phyloP scores from a whole-genome alignment of 2,113 vertebrate species.

The Terrapene triunguis region DNA sequence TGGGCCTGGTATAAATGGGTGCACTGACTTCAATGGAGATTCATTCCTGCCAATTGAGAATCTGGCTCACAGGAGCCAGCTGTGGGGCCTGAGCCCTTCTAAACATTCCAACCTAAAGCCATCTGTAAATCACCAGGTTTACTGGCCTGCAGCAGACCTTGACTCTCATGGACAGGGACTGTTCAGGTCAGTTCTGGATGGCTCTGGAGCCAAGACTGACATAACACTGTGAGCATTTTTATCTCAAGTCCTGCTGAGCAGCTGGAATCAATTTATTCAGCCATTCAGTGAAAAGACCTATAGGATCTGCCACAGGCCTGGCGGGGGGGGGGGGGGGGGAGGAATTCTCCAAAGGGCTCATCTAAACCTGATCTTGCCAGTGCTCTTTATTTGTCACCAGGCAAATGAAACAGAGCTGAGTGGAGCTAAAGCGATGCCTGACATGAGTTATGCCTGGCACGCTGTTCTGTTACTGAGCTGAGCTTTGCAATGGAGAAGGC shows the following conservation, averaged over 20 bases:
- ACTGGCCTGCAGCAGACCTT: background rate
- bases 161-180: background rate
- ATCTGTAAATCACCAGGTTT: background rate
- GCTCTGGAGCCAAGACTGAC: background rate
- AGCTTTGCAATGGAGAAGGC: background rate
- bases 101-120: background rate
- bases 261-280: background rate
- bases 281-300: background rate
- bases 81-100: background rate
- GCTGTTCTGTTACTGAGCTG: background rate
- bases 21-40: background rate
- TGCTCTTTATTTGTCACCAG: background rate
- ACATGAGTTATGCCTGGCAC: background rate
- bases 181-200: background rate
- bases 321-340: accelerated
- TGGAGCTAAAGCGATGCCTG: background rate
- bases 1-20: background rate
- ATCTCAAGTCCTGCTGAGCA: background rate
- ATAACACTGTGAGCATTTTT: background rate
- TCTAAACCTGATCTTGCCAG: background rate
- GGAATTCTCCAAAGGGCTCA: background rate
- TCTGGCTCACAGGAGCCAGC: accelerated
- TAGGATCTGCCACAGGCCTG: background rate
- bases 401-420: accelerated
- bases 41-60: background rate